These are phyloP conservation scores for Hesperia comma DNA, from an alignment of 2,888 invertebrate species.

Conservation along the genomic window DNA sequence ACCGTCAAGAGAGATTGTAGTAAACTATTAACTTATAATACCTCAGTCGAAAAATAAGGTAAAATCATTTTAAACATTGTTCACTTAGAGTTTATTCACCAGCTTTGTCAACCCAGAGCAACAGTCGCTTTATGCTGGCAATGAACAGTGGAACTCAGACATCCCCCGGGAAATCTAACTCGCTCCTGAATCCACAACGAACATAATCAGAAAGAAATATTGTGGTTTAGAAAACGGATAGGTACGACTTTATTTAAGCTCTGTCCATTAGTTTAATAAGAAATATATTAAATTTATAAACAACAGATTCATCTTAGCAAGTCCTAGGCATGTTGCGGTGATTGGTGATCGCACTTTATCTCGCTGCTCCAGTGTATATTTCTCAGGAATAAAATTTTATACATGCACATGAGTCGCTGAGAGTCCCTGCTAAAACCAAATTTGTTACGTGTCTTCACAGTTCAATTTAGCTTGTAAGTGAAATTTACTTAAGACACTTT, in stretches of 20 bases:
- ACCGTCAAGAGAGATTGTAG: no score
- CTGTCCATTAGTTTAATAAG: background rate
- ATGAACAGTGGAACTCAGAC: conserved; percentile 25
- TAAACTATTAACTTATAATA: background rate
- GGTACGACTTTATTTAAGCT: conserved; percentile 9
- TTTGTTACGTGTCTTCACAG: no score
- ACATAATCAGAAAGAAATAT: conserved; percentile 37
- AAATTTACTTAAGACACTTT: no score
- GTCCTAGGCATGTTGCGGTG: no score
- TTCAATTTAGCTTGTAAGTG: no score
- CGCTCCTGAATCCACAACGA: conserved; percentile 29
- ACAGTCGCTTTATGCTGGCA: conserved; percentile 22
- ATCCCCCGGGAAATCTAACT: conserved; percentile 35
- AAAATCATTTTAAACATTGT: background rate
- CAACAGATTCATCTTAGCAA: no score
- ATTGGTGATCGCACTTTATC: no score
- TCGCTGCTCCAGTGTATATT: no score
- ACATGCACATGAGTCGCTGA: no score
- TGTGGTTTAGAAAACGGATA: conserved; percentile 24
- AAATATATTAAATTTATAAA: no score
- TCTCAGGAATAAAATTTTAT: no score
- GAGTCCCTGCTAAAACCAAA: no score
- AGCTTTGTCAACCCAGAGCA: conserved; percentile 10
- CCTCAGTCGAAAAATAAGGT: background rate
- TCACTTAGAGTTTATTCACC: conserved; percentile 5